A percentile compares a stretch with the other conserved stretches of the same genome.
Conservation (phyloP, 2,797 vertebrate species). For the Discoglossus pictus region DNA sequence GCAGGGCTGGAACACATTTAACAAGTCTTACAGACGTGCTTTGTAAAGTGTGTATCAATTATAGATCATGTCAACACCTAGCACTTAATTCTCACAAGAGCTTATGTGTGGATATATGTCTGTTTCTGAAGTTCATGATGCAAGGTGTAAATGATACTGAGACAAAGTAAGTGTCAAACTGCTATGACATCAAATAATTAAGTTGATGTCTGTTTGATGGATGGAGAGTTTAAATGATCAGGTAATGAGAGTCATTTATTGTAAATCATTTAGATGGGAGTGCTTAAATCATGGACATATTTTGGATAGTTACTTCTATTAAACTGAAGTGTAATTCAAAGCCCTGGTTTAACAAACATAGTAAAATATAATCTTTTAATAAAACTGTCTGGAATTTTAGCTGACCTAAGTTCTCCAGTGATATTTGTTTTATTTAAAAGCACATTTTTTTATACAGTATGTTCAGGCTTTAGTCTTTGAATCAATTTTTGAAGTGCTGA, state of each 20-base stretch:
- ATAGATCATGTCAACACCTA: constrained; percentile 30
- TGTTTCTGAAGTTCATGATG: constrained; percentile 22
- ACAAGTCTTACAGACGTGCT: constrained; percentile 12
- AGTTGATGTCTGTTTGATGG: constrained; percentile 5
- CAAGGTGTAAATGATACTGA: constrained; percentile 18
- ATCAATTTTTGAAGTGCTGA: constrained; percentile 35
- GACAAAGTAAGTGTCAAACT: constrained; percentile 39
- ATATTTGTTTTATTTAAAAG: constrained; percentile 17
- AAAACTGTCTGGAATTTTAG: constrained; percentile 1
- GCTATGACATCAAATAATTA: constrained; percentile 19
- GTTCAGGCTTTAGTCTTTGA: no score
- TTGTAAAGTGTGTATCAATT: constrained; percentile 38
- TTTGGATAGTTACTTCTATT: no score
- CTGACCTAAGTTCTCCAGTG: constrained; percentile 15
- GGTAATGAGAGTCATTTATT: not conserved
- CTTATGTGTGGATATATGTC: constrained; percentile 33
- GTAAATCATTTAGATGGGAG: no score
- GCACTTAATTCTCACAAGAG: constrained; percentile 32
- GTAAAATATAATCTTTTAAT: constrained; percentile 14
- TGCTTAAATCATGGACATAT: no score
- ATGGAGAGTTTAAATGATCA: constrained; percentile 13
- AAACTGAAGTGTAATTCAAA: not conserved
- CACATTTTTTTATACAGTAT: no score
- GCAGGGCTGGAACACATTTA: not conserved
- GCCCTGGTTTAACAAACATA: constrained; percentile 6